Evolutionary conservation across 2,888 invertebrate genomes (phyloP).

Genomic region (Argyresthia albistria): DNA sequence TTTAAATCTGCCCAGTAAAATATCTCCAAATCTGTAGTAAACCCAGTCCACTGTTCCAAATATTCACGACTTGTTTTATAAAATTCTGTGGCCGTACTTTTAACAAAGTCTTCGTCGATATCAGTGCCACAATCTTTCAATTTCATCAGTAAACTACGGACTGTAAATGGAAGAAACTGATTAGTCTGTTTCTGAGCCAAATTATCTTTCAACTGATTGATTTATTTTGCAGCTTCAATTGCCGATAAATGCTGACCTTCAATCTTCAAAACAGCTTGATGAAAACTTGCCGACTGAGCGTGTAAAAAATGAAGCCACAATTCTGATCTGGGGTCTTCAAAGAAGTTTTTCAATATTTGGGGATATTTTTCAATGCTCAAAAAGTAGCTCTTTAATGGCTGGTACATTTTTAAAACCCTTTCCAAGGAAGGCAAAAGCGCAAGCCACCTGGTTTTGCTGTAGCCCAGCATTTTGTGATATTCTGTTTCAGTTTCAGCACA

Average conservation of each 20-base stretch:
- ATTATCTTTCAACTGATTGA: conserved; percentile 16
- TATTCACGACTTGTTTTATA: conserved; percentile 24
- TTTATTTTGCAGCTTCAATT: conserved; percentile 18
- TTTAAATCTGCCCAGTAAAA: conserved; percentile 19
- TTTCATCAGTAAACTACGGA: conserved; percentile 18
- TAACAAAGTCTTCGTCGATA: conserved; percentile 19
- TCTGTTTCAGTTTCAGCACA: conserved; percentile 13
- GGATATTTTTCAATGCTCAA: conserved; percentile 23
- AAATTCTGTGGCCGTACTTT: conserved; percentile 19
- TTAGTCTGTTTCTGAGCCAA: conserved; percentile 13
- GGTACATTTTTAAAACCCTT: conserved; percentile 24
- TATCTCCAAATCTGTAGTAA: conserved; percentile 19
- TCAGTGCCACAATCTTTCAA: conserved; percentile 20
- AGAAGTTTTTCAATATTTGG: conserved; percentile 18
- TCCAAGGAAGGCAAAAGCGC: conserved; percentile 9
- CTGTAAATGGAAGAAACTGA: conserved; percentile 18
- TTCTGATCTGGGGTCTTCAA: conserved; percentile 21
- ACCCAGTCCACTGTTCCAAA: conserved; percentile 17
- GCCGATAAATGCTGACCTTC: conserved; percentile 17
- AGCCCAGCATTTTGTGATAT: conserved; percentile 4
- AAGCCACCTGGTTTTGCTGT: conserved; percentile 9
- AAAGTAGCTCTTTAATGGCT: conserved; percentile 24
- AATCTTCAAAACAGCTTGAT: conserved; percentile 18
- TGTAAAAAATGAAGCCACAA: conserved; percentile 20
- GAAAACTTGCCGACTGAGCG: conserved; percentile 16